Evolutionary conservation across 2,888 invertebrate species (phyloP).

Genomic region (Mantis religiosa): DNA sequence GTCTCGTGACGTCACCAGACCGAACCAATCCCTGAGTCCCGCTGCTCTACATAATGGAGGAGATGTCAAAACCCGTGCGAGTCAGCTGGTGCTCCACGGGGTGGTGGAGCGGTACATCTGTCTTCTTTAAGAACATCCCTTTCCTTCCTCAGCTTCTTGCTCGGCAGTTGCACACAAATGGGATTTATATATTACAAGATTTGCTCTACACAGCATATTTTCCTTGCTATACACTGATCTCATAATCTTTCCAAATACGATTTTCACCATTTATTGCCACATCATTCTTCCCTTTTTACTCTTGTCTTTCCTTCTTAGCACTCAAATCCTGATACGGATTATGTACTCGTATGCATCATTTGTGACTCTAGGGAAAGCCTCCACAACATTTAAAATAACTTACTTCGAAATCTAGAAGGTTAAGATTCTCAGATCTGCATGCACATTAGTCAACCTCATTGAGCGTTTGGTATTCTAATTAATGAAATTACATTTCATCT

Average conservation of each 20-base stretch:
- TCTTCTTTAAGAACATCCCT: background rate
- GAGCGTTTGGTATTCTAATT: no score
- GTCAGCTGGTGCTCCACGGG: background rate
- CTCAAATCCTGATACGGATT: background rate
- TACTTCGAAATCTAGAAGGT: no score
- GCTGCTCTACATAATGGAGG: conserved; percentile 16
- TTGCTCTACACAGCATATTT: no score
- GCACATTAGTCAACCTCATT: no score
- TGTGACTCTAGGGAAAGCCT: background rate
- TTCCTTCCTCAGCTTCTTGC: background rate
- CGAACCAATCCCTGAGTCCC: conserved; percentile 15
- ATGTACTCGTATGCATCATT: background rate
- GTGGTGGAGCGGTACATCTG: background rate
- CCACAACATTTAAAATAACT: background rate
- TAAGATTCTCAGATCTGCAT: no score
- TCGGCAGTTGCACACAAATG: background rate
- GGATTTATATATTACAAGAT: no score
- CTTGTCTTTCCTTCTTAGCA: background rate
- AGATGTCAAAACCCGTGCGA: conserved; percentile 11
- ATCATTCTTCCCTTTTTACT: no score
- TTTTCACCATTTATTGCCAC: background rate
- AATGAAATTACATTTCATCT: no score
- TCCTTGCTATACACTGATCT: background rate
- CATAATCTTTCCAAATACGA: background rate
- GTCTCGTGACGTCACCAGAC: conserved; percentile 20